Conservation (phyloP, 2,888 invertebrate species). For the Sarcophaga subvicina region DNA sequence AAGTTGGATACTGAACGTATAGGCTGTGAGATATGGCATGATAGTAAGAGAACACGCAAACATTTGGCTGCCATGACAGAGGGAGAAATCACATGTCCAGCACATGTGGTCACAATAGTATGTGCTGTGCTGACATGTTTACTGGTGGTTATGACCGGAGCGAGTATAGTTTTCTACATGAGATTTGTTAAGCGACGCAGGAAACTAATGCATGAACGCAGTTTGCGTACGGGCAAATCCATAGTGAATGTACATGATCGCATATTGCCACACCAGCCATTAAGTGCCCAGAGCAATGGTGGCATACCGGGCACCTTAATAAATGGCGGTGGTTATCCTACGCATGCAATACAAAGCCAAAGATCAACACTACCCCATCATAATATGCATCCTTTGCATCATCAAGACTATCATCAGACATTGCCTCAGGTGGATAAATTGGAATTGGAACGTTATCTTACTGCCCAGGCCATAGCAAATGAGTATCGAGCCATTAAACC, state of each 20-base stretch:
- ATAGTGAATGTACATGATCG: slow-evolving; percentile 82
- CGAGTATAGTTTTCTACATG: slow-evolving; percentile 81
- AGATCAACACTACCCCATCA: slow-evolving; percentile 74
- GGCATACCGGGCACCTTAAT: slow-evolving; percentile 65
- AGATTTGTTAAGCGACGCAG: slow-evolving; percentile 80
- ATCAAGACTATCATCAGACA: slow-evolving; percentile 76
- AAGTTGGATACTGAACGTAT: slow-evolving; percentile 80
- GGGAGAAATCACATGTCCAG: slow-evolving; percentile 81
- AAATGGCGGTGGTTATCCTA: slow-evolving; percentile 75
- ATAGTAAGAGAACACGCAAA: slow-evolving; percentile 76
- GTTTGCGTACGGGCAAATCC: slow-evolving; percentile 78
- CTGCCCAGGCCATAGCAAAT: slow-evolving; percentile 81
- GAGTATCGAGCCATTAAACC: slow-evolving; percentile 81
- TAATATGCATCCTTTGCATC: slow-evolving; percentile 69
- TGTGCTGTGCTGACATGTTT: slow-evolving; percentile 81
- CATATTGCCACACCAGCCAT: slow-evolving; percentile 80
- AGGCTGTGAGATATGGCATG: slow-evolving; percentile 80
- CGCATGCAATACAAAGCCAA: slow-evolving; percentile 77
- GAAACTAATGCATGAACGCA: slow-evolving; percentile 79
- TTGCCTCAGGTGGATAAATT: slow-evolving; percentile 80
- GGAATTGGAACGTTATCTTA: slow-evolving; percentile 81
- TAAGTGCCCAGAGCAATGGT: slow-evolving; percentile 74
- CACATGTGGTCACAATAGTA: slow-evolving; percentile 82
- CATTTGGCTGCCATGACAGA: slow-evolving; percentile 80
- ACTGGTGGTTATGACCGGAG: slow-evolving; percentile 80